Base-by-base conservation (phyloP, 92 coral and sea anemone species). In the Metridium senile region DNA sequence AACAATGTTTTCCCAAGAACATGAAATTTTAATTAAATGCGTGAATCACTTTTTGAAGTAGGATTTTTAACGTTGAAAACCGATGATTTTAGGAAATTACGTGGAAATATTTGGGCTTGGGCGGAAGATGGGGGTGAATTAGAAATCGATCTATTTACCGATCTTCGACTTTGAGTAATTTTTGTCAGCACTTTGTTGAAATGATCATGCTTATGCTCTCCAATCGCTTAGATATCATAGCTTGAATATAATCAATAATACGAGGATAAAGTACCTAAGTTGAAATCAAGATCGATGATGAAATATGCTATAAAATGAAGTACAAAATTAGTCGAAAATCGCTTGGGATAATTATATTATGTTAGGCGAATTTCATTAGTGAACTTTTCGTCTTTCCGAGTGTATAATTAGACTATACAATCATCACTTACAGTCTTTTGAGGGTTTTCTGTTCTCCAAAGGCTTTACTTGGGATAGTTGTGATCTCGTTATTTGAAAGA, bases 361-460 rank as follows among this genome's bases (percentile, higher is more conserved):
- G 13, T 39, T 6, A 13, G 49, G 49, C 13, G 13, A 13, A 39
- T 39, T 39, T 39, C 49, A 39, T 39, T 39, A 39, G 49, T 54
- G 59, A 54, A 54, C 21, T 54, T 16, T 19, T 35, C 20, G 67
- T 18, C 34, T 61, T 75, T 75, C 52, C 49, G 11, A 33, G n/a
- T n/a, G n/a, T n/a, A n/a, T n/a, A n/a, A n/a, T n/a, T n/a, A n/a
- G n/a, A n/a, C n/a, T 22, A 65, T 57, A 52, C 64, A 31, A 81
- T 22, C 35, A 18, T 49, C 35, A 91, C 98, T 94, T 82, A 94
- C 98, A 94, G 64, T 80, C 34, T 89, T 63, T 83, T 91, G 30
- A 94, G 76, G 30, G 73, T 81, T 61, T 73, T 77, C 54, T 47
- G 72, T 63, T 84, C 81, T 72, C 47, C 65, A 83, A 94, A 94